phyloP scores from a whole-genome alignment of 2,113 vertebrate species.

The Urocolius indicus region DNA sequence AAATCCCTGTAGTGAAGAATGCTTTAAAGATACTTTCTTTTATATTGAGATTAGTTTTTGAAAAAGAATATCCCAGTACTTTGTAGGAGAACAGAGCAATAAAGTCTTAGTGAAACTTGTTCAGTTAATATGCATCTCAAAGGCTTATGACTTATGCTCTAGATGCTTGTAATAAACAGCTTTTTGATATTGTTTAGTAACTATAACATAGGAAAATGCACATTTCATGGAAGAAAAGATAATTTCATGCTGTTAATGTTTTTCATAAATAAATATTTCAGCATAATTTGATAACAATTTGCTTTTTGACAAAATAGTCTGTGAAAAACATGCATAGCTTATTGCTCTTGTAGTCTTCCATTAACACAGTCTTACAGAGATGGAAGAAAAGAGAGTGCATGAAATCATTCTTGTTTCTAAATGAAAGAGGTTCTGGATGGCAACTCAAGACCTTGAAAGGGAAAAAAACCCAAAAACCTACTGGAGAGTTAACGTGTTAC shows the following conservation, averaged over 20 bases:
- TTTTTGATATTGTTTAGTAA: not conserved
- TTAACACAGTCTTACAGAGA: accelerated
- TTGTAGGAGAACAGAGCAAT: not conserved
- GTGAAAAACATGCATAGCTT: not conserved
- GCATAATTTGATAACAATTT: not conserved
- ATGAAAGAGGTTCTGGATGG: not conserved
- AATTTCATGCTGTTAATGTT: not conserved
- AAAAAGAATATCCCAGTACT: not conserved
- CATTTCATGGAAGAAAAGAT: not conserved
- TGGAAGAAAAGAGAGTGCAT: not conserved
- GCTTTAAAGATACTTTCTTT: not conserved
- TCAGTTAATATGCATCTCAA: not conserved
- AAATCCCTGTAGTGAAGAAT: not conserved
- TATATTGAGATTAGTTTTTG: slow-evolving; percentile 10
- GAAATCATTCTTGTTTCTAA: not conserved
- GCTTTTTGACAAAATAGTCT: not conserved
- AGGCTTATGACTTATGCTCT: not conserved
- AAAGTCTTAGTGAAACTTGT: not conserved
- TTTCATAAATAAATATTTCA: not conserved
- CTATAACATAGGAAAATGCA: not conserved
- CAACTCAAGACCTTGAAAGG: not conserved
- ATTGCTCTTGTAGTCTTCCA: not conserved
- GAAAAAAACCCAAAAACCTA: not conserved
- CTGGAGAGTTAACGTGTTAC: not conserved
- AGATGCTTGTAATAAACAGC: not conserved